Evolutionary conservation across 64 coral and sea anemone species (phyloP), one percentile per base, ranked within the genome.

Genomic region (Pocillopora verrucosa): DNA sequence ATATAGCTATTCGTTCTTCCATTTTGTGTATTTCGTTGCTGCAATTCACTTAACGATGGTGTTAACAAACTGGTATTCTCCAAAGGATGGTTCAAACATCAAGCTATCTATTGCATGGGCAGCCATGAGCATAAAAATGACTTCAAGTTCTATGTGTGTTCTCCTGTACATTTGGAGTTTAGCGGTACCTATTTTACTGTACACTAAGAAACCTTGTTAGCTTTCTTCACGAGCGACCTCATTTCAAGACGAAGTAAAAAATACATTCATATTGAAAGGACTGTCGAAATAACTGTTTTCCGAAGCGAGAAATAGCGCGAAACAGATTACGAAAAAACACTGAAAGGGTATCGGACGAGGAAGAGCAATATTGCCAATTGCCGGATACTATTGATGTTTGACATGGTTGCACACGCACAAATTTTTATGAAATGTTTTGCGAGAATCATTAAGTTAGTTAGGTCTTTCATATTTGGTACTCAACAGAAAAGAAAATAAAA

Each of bases 61-160:
- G 4, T 80, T 95, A 10, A 98, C 96, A 16, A 98, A 98, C 73
- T 98, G 96, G 96, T 98, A 95, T 88, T 95, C 87, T 11, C 96
- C 96, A 15, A 92, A 94, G 34, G 80, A 92, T 76, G 91, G 91
- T 20, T 94, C 96, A 1, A 88, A 92, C 65, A 92, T 98, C 13
- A 98, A 98, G 22, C 87, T 98, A 9, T 88, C 83, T 13, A 94
- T 98, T 16, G 94, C 94, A 56, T 98, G 96, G 96, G 93, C 96
- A 6, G 93, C 93, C 12, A 98, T 98, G 96, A 95, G 96, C 34
- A 94, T 98, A 82, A 98, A 98, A 62, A 94, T 98, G 93, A 98
- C 93, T 11, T 81, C 93, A 0, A 98, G 96, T 22, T 92, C 83
- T 19, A 74, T 98, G 88, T 95, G 90, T 74, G 84, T 95, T 68